A percentile compares a stretch with the other conserved stretches of the same genome.
Evolutionary conservation across 2,113 vertebrate genomes (phyloP).

Genomic region (Hymenochirus boettgeri): DNA sequence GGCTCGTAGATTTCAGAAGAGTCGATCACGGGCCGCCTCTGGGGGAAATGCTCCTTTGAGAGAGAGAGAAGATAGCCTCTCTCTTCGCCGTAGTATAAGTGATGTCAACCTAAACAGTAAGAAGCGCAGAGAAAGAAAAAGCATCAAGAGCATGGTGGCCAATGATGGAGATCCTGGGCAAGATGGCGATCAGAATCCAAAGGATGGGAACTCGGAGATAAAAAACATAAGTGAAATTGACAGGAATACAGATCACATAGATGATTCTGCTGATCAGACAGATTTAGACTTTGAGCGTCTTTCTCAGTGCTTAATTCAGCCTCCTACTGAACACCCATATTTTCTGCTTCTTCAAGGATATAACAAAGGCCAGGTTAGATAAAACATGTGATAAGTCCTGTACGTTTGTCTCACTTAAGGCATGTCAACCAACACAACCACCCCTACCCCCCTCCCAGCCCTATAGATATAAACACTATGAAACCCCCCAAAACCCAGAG

Average conservation of each 20-base stretch:
- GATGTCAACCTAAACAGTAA: conserved; percentile 85
- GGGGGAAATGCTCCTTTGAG: conserved; percentile 66
- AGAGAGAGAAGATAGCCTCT: conserved; percentile 72
- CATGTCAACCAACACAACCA: too few species aligned
- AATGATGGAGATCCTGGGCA: conserved; percentile 44
- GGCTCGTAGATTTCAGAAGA: conserved; percentile 67
- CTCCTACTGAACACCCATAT: conserved; percentile 80
- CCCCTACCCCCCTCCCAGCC: too few species aligned
- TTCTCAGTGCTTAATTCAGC: conserved; percentile 84
- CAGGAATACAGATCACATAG: conserved; percentile 27
- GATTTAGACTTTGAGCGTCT: conserved; percentile 78
- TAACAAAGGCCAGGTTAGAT: conserved; percentile 66
- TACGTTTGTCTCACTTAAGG: too few species aligned
- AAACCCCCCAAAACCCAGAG: too few species aligned
- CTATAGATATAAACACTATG: too few species aligned
- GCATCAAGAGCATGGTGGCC: conserved; percentile 80
- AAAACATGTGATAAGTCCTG: too few species aligned
- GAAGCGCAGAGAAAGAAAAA: conserved; percentile 75
- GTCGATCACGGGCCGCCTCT: conserved; percentile 72
- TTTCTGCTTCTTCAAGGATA: conserved; percentile 86
- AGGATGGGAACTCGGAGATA: conserved; percentile 53
- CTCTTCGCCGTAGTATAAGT: conserved; percentile 82
- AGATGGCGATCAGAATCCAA: conserved; percentile 46
- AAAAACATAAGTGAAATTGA: conserved; percentile 47
- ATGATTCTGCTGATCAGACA: conserved; percentile 38